phyloP scores from a whole-genome alignment of 2,888 invertebrate species.

The Pantelozetes paolii region DNA sequence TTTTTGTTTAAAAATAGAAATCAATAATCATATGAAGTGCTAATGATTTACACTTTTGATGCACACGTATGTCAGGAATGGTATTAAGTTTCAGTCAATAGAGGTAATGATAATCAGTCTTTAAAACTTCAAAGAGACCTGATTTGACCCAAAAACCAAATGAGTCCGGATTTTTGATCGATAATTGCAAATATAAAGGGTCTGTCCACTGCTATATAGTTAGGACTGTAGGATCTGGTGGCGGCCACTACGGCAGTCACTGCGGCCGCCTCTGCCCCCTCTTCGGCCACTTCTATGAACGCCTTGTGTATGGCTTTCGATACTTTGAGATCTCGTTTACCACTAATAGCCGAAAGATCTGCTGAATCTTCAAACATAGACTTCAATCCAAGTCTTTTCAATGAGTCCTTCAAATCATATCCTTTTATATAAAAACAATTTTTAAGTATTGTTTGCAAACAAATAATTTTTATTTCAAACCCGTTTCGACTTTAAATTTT shows the following conservation, averaged over 20 bases:
- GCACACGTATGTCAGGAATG: too few species aligned
- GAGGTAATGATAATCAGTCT: too few species aligned
- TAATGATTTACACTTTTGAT: too few species aligned
- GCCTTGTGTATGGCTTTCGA: slow-evolving; percentile 34
- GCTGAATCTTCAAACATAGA: neutral
- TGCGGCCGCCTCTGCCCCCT: slow-evolving; percentile 43
- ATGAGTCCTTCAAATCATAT: slow-evolving; percentile 4
- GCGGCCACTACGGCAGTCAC: slow-evolving; percentile 38
- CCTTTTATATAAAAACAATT: too few species aligned
- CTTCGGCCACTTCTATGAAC: slow-evolving; percentile 38
- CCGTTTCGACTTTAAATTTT: slow-evolving; percentile 4
- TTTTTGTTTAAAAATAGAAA: too few species aligned
- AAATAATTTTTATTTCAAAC: neutral
- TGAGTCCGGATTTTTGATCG: slow-evolving; percentile 41
- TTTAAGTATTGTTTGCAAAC: neutral
- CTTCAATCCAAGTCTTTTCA: neutral
- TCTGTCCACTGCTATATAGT: slow-evolving; percentile 48
- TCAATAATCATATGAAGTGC: too few species aligned
- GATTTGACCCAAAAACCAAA: slow-evolving; percentile 36
- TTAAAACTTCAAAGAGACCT: neutral
- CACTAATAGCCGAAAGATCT: slow-evolving; percentile 7
- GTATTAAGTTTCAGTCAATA: too few species aligned
- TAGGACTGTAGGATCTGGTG: neutral
- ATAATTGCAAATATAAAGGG: slow-evolving; percentile 51
- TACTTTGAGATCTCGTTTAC: neutral